Conservation (phyloP, 2,797 vertebrate genomes). For the Phylloscopus collybita region DNA sequence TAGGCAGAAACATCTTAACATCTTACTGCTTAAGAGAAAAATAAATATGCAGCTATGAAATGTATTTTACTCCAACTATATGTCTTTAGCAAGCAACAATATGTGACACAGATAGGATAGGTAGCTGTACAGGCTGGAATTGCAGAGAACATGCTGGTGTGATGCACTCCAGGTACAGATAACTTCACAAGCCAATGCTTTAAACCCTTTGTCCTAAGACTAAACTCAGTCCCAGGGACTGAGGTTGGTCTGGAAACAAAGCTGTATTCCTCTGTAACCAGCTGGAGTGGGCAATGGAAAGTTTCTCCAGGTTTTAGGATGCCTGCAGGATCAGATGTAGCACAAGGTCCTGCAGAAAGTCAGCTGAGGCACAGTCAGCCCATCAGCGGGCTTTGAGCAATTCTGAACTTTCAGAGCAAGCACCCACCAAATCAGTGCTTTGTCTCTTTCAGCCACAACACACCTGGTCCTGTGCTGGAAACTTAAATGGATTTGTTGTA, state of each 20-base stretch:
- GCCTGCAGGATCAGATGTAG: neutral
- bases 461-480: neutral
- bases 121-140: neutral
- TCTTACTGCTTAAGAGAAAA: neutral
- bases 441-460: accelerated
- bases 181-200: neutral
- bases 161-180: neutral
- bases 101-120: neutral
- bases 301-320: neutral
- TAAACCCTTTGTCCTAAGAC: neutral
- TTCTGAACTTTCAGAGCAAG: neutral
- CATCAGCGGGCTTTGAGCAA: neutral
- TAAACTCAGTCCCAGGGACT: neutral
- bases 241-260: neutral
- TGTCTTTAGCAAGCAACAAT: neutral
- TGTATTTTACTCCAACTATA: neutral
- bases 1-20: neutral
- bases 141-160: neutral
- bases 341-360: neutral
- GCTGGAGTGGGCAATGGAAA: neutral
- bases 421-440: neutral
- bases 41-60: neutral
- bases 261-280: neutral
- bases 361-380: neutral
- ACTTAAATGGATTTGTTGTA: neutral